These are phyloP conservation scores for Cervus canadensis DNA, from an alignment of 2,113 vertebrate species.

Conservation along the genomic window DNA sequence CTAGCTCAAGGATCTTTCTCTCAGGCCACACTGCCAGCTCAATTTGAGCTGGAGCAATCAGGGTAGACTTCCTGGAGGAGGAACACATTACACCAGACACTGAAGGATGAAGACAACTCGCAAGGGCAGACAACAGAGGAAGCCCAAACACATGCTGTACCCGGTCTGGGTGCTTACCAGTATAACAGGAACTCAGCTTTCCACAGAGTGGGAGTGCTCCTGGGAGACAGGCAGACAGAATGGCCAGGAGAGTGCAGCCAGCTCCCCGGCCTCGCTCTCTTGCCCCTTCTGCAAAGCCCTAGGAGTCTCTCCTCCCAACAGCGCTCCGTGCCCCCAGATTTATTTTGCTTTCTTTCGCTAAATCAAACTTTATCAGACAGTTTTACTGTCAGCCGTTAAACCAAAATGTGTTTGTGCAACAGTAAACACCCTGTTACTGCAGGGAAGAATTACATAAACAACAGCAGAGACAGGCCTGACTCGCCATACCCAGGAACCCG, in stretches of 20 bases:
- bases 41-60: background rate
- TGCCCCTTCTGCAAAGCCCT: background rate
- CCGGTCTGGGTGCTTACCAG: background rate
- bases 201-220: background rate
- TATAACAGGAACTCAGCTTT: background rate
- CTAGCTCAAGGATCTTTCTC: background rate
- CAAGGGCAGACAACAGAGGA: background rate
- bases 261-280: rapidly evolving
- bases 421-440: slow-evolving; percentile 88
- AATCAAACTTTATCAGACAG: slow-evolving; percentile 90
- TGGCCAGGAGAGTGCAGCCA: rapidly evolving
- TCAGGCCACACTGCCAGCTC: background rate
- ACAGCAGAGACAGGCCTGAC: slow-evolving; percentile 55
- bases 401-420: slow-evolving; percentile 86
- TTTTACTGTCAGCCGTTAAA: slow-evolving; percentile 87
- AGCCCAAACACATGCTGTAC: background rate
- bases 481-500: slow-evolving; percentile 11
- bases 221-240: background rate
- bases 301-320: slow-evolving; percentile 77
- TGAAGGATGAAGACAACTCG: background rate
- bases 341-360: slow-evolving; percentile 86
- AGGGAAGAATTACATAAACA: slow-evolving; percentile 87
- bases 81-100: background rate
- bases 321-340: slow-evolving; percentile 81
- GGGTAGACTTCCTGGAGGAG: background rate